Percentiles rank a stretch among this genome's conserved stretches.
phyloP scores from a whole-genome alignment of 2,797 vertebrate genomes.

The Hydrolagus colliei region DNA sequence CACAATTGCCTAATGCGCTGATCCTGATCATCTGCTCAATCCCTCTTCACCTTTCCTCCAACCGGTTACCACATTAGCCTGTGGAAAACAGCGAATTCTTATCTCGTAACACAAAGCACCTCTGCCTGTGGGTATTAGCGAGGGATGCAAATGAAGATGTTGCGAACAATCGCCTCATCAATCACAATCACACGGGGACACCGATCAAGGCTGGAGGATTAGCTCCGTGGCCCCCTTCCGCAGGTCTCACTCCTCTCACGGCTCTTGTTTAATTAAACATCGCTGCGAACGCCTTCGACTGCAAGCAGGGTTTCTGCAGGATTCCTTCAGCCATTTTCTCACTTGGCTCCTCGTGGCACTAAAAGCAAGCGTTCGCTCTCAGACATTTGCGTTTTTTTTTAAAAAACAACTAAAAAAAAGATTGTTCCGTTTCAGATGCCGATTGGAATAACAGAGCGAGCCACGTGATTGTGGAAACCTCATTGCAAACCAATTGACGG shows the following conservation, averaged over 20 bases:
- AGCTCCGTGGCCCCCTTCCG: slow-evolving; percentile 46
- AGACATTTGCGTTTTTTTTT: no score
- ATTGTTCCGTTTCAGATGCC: no score
- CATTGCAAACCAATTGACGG: no score
- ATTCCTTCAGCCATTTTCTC: slow-evolving; percentile 33
- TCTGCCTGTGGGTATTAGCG: slow-evolving; percentile 46
- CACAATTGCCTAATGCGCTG: slow-evolving; percentile 41
- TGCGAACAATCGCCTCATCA: slow-evolving; percentile 64
- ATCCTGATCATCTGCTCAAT: slow-evolving; percentile 37
- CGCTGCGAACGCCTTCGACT: slow-evolving; percentile 53
- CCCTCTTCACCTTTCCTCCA: slow-evolving; percentile 38
- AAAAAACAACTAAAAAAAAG: no score
- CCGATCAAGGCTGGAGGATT: slow-evolving; percentile 54
- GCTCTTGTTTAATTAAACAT: slow-evolving; percentile 65
- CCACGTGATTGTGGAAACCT: no score
- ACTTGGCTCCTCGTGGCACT: not conserved
- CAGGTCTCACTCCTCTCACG: slow-evolving; percentile 51
- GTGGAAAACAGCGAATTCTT: slow-evolving; percentile 43
- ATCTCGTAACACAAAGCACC: slow-evolving; percentile 43
- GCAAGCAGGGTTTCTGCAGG: slow-evolving; percentile 39
- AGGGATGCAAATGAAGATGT: slow-evolving; percentile 62
- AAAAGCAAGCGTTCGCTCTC: no score
- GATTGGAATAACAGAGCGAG: no score
- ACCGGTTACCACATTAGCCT: slow-evolving; percentile 43
- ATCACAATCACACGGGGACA: slow-evolving; percentile 59